Conservation (phyloP, 2,888 invertebrate genomes). For the Blomia tropicalis region DNA sequence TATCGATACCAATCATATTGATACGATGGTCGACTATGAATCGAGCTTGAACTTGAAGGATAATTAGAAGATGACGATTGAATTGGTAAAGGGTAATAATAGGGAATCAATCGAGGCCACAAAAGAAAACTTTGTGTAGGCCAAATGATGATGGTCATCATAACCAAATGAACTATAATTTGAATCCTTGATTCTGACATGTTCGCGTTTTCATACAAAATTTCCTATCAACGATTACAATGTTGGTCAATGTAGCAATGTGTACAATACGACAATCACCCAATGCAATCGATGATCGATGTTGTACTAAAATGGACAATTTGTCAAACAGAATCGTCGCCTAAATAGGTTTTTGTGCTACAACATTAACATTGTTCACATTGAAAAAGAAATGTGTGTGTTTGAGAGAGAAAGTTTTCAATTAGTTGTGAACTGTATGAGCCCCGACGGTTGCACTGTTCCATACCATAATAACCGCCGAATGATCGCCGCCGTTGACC, state of each 20-base stretch:
- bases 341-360: not conserved
- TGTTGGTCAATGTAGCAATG: too few species aligned
- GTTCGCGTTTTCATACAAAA: not conserved
- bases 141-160: not conserved
- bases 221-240: too few species aligned
- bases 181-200: not conserved
- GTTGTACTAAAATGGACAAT: not conserved
- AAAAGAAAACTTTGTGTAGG: not conserved
- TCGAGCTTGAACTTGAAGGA: not conserved
- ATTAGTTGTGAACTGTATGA: not conserved
- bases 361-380: not conserved
- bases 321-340: not conserved
- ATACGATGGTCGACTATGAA: not conserved
- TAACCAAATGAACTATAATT: not conserved
- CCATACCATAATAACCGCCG: too few species aligned
- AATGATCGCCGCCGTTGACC: too few species aligned
- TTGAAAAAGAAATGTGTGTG: not conserved
- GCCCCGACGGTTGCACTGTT: too few species aligned
- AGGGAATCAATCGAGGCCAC: constrained; percentile 5
- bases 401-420: constrained; percentile 8
- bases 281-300: not conserved
- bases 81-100: not conserved
- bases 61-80: not conserved
- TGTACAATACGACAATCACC: not conserved
- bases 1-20: not conserved